Percentiles rank a stretch among this genome's conserved stretches.
These are phyloP conservation scores for Cichladusa arquata DNA, from an alignment of 2,113 vertebrate species.

Conservation along the genomic window DNA sequence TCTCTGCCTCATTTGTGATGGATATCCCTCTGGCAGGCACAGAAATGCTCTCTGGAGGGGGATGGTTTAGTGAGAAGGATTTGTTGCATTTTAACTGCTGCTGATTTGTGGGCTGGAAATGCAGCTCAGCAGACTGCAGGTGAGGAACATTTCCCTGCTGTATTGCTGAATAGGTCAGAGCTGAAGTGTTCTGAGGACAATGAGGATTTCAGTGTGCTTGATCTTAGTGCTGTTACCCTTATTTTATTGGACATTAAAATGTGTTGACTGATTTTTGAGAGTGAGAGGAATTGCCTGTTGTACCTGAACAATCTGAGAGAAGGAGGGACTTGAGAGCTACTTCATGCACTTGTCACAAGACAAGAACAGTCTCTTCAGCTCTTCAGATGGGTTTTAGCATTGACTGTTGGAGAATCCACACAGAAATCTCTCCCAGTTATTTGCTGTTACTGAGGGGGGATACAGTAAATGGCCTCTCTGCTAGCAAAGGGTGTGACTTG, in stretches of 20 bases:
- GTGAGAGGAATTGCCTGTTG: background rate
- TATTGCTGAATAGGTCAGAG: background rate
- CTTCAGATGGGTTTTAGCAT: background rate
- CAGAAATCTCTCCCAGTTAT: background rate
- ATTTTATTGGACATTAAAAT: background rate
- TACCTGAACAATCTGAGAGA: background rate
- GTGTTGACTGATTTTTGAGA: background rate
- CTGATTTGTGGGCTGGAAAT: background rate
- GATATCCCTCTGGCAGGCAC: background rate
- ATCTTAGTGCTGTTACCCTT: background rate
- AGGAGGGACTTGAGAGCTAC: background rate
- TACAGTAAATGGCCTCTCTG: background rate
- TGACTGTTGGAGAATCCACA: background rate
- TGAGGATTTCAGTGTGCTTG: background rate
- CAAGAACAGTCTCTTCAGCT: background rate
- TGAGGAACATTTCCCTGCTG: background rate
- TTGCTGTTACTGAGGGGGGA: accelerated
- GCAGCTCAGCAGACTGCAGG: background rate
- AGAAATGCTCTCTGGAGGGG: background rate
- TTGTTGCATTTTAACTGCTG: background rate
- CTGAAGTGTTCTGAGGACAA: background rate
- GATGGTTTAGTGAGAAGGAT: background rate
- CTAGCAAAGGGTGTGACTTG: background rate
- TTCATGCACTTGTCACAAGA: background rate
- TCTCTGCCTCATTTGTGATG: background rate